A percentile compares a stretch with the other conserved stretches of the same genome.
These are phyloP conservation scores for Patiria miniata DNA, from an alignment of 35 echinoderm and acorn worm species.

Conservation along the genomic window DNA sequence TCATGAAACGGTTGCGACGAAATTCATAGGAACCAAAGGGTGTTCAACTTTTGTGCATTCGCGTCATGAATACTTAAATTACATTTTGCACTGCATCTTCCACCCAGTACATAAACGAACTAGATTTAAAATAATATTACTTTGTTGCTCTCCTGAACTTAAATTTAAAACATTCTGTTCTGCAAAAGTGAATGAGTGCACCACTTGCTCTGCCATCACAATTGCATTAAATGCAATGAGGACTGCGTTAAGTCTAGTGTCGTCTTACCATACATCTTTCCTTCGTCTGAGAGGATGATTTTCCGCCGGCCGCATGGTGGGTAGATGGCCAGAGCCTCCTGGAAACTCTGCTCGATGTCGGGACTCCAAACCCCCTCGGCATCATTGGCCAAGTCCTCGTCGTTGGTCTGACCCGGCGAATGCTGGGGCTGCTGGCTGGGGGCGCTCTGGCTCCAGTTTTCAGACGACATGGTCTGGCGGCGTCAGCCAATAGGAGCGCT, in stretches of 20 bases:
- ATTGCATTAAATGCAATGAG: background rate
- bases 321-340: slow-evolving; percentile 98
- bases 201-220: background rate
- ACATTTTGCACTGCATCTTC: too few relatives aligned
- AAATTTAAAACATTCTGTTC: too few relatives aligned
- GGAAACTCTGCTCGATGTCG: slow-evolving; percentile 99
- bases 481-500: slow-evolving; percentile 11
- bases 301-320: slow-evolving; percentile 97
- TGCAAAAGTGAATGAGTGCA: too few relatives aligned
- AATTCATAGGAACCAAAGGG: too few relatives aligned
- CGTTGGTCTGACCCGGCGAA: slow-evolving; percentile 53
- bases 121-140: too few relatives aligned
- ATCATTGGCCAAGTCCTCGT: slow-evolving; percentile 88
- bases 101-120: too few relatives aligned
- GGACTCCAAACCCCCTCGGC: slow-evolving; percentile 99
- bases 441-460: slow-evolving; percentile 81
- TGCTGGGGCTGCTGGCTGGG: slow-evolving; percentile 64
- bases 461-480: slow-evolving; percentile 70
- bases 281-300: slow-evolving; percentile 98
- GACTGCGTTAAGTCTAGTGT: background rate
- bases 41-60: too few relatives aligned
- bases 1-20: too few relatives aligned
- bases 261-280: slow-evolving; percentile 98
- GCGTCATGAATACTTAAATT: too few relatives aligned
- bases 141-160: too few relatives aligned